Evolutionary conservation across 1,140 invertebrate genomes (phyloP).

Genomic region (Trichonephila inaurata): DNA sequence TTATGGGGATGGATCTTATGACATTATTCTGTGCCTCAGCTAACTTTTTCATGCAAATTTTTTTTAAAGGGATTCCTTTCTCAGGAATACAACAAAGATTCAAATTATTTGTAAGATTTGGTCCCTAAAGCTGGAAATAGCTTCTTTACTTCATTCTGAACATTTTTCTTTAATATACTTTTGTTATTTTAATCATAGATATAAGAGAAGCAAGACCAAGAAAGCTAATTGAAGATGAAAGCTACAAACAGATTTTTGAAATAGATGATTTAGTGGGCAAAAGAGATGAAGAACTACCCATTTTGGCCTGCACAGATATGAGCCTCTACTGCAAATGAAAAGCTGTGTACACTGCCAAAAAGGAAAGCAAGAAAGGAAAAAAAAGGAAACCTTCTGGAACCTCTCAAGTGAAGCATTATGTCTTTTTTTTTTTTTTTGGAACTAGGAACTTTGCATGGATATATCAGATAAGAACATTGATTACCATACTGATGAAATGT

Average conservation of each 20-base stretch:
- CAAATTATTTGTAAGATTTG: no score
- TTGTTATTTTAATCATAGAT: background rate
- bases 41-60: no score
- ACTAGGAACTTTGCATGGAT: conserved; percentile 88
- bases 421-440: conserved; percentile 97
- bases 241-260: background rate
- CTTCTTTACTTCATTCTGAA: background rate
- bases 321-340: conserved; percentile 78
- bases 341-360: no score
- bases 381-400: no score
- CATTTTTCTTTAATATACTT: background rate
- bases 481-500: conserved; percentile 85
- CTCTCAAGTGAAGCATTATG: no score
- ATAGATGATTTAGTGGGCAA: conserved; percentile 78
- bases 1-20: no score
- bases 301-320: conserved; percentile 80
- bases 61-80: no score
- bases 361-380: no score
- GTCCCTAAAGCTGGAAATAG: background rate
- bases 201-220: background rate
- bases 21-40: no score
- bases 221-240: background rate
- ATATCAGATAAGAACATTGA: conserved; percentile 86
- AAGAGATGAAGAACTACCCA: conserved; percentile 80
- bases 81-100: no score